Evolutionary conservation across 2,797 vertebrate species (phyloP), one percentile per base, ranked within the genome.

Genomic region (Bothrops alternatus): DNA sequence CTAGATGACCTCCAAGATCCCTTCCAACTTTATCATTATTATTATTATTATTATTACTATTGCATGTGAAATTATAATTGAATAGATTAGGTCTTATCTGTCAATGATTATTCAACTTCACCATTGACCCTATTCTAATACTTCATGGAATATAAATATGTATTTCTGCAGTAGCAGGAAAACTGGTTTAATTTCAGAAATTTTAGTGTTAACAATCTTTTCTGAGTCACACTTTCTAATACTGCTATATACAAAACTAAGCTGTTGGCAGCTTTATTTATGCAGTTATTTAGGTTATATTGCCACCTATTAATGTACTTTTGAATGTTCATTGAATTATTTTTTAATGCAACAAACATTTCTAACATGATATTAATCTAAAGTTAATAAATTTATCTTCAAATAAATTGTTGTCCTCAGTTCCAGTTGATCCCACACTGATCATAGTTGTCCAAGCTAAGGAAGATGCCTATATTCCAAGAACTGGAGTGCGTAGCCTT

Each of bases 381-480:
- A 89, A 82, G 32, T 61, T 50, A 87, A 42, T 42, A 73, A 16
- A 69, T 65, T 90, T 73, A 42, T 10, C 11, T 53, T 73, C 87
- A 89, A 53, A 58, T 20, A 57, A 89, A 47, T 50, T 55, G 55
- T 94, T 82, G 86, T 94, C 86, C 92, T 11, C 92, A 99, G 99
- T 99, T 90, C 99, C 99, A 88, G 98, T 99, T 93, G 99, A 99
- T 96, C 98, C 99, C 87, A 98, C 98, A 96, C 98, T 99, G 92
- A 99, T 99, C 94, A 98, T 99, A 92, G 98, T 99, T 93, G 98
- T 99, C 1, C 99, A 99, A 97, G 99, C 99, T 73, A 99, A 98
- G 97, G 98, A 99, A 96, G 99, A 99, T 1, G 99, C 99, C 0
- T 99, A 99, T 92, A 96, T 99, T 94, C 99, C 99, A 92, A 98